These are phyloP conservation scores for Caenorhabditis latens DNA, from an alignment of 1,140 invertebrate species.

Conservation along the genomic window DNA sequence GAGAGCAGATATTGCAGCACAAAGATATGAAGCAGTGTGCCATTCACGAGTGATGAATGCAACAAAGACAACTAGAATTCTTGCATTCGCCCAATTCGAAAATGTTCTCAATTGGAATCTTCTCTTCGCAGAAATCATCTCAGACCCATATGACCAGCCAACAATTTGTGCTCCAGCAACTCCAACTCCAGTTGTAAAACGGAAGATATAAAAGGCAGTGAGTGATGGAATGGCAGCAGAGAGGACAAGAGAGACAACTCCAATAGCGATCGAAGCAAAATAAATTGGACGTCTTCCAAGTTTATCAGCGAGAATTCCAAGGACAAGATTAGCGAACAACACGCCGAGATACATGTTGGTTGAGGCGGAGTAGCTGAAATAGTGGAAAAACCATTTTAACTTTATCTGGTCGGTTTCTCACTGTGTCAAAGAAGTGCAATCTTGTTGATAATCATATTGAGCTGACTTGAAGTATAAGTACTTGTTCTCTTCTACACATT, in stretches of 20 bases:
- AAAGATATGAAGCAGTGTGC: slow-evolving; percentile 19
- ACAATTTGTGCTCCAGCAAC: slow-evolving; percentile 41
- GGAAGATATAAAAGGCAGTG: slow-evolving; percentile 48
- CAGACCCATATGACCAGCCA: slow-evolving; percentile 52
- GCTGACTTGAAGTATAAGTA: slow-evolving; percentile 35
- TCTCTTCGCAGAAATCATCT: slow-evolving; percentile 30
- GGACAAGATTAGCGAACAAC: slow-evolving; percentile 36
- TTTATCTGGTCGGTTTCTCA: not conserved
- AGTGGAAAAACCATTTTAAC: not conserved
- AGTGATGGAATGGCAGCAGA: slow-evolving; percentile 23
- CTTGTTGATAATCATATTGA: slow-evolving; percentile 44
- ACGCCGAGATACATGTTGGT: slow-evolving; percentile 47
- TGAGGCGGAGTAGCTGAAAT: slow-evolving; percentile 28
- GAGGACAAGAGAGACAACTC: not conserved
- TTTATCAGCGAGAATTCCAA: slow-evolving; percentile 42
- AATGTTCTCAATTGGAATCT: slow-evolving; percentile 55
- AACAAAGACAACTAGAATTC: slow-evolving; percentile 30
- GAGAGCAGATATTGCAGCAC: slow-evolving; percentile 37
- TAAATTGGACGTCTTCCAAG: slow-evolving; percentile 38
- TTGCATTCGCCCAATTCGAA: slow-evolving; percentile 51
- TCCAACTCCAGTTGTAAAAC: slow-evolving; percentile 43
- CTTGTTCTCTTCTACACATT: slow-evolving; percentile 18
- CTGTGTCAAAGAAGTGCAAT: slow-evolving; percentile 44
- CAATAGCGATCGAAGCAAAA: slow-evolving; percentile 21
- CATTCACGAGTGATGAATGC: slow-evolving; percentile 22